Evolutionary conservation across 2,797 vertebrate species (phyloP).

Genomic region (Mycteria americana): DNA sequence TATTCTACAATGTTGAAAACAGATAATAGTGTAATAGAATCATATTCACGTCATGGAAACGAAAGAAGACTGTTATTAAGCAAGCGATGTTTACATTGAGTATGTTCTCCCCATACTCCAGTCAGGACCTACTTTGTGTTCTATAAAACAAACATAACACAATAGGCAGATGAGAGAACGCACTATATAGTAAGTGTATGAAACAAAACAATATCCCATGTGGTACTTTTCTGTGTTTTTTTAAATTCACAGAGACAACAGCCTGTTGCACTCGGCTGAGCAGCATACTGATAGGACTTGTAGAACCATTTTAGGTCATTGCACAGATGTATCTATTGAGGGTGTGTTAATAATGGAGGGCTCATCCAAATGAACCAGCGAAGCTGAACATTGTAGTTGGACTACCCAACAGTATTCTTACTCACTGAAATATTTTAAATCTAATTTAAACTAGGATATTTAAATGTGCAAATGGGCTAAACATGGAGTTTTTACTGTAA

Average conservation of each 20-base stretch:
- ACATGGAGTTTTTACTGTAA: not conserved
- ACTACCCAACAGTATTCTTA: not conserved
- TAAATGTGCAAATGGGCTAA: not conserved
- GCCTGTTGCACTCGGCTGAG: not conserved
- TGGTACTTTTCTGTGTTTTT: not conserved
- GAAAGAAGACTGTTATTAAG: not conserved
- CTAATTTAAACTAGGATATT: not conserved
- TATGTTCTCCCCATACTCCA: not conserved
- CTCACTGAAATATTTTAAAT: not conserved
- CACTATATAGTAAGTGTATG: fast-evolving
- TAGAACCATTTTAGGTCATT: not conserved
- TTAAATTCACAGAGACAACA: not conserved
- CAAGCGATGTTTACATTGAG: not conserved
- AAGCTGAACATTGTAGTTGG: not conserved
- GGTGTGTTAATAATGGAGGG: not conserved
- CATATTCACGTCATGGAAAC: not conserved
- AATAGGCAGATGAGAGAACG: not conserved
- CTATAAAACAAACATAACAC: not conserved
- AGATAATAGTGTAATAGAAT: not conserved
- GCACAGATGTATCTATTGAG: not conserved
- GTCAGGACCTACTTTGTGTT: not conserved
- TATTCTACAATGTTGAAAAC: not conserved
- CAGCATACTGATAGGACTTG: not conserved
- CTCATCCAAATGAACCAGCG: not conserved
- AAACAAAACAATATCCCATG: not conserved